Percentiles rank a stretch among this genome's conserved stretches.
Conservation (phyloP, 2,888 invertebrate species). For the Mylabris sibirica region DNA sequence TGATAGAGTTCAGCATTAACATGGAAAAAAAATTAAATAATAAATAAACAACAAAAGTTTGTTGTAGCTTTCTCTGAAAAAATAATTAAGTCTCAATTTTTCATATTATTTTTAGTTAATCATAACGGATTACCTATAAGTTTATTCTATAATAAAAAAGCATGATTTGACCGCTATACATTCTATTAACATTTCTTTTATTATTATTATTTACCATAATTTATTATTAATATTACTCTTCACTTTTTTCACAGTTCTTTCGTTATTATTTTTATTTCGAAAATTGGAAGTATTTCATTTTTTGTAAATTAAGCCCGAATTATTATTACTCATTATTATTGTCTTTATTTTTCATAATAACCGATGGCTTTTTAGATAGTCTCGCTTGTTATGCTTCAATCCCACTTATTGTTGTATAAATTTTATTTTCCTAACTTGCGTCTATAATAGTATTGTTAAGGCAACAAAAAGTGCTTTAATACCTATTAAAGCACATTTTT, state of each 20-base stretch:
- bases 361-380: too few species aligned
- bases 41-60: not conserved
- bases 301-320: too few species aligned
- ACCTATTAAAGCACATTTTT: too few species aligned
- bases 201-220: not conserved
- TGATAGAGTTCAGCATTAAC: not conserved
- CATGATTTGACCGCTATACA: not conserved
- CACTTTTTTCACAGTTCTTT: not conserved
- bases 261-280: not conserved
- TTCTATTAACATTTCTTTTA: not conserved
- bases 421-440: too few species aligned
- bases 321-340: too few species aligned
- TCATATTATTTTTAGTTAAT: slow-evolving; percentile 3
- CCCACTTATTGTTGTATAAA: not conserved
- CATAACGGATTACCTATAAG: slow-evolving; percentile 4
- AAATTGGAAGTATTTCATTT: not conserved
- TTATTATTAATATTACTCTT: not conserved
- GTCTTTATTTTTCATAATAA: too few species aligned
- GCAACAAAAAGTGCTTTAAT: too few species aligned
- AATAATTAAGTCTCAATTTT: not conserved
- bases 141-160: not conserved
- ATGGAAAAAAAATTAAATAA: not conserved
- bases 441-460: too few species aligned
- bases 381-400: too few species aligned
- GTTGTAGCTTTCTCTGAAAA: not conserved